Percentiles rank a stretch among this genome's conserved stretches.
These are phyloP conservation scores for Meriones psammophilus DNA, from an alignment of 2,797 vertebrate genomes.

Conservation along the genomic window DNA sequence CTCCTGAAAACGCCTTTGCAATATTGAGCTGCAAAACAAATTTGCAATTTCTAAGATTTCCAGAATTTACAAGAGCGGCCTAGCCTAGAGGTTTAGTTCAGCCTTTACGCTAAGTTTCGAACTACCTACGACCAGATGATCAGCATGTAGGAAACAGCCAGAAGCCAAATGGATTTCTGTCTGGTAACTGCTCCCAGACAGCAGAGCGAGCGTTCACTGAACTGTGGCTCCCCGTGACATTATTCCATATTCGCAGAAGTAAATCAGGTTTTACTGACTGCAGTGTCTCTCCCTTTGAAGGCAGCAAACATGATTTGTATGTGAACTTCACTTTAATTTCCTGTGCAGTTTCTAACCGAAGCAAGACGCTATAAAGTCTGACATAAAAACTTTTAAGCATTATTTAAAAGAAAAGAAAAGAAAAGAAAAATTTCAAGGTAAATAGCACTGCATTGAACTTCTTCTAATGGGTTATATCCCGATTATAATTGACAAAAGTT, in stretches of 20 bases:
- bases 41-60: conserved; percentile 38
- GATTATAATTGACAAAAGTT: not conserved
- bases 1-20: not conserved
- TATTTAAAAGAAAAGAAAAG: conserved; percentile 69
- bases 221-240: conserved; percentile 57
- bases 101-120: conserved; percentile 66
- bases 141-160: conserved; percentile 70
- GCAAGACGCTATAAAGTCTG: conserved; percentile 79
- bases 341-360: conserved; percentile 82
- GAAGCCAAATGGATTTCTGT: conserved; percentile 76
- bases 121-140: conserved; percentile 64
- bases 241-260: conserved; percentile 74
- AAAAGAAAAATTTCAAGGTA: conserved; percentile 66
- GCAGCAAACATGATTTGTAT: conserved; percentile 80
- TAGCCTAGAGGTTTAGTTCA: conserved; percentile 64
- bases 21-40: conserved; percentile 25
- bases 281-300: conserved; percentile 79
- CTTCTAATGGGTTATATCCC: conserved; percentile 41
- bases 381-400: conserved; percentile 72
- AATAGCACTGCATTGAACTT: conserved; percentile 51
- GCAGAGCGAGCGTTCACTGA: conserved; percentile 69
- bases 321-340: conserved; percentile 86
- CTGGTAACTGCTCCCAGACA: conserved; percentile 81
- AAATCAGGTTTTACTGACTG: conserved; percentile 79
- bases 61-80: conserved; percentile 22